Evolutionary conservation across 2,797 vertebrate genomes (phyloP), one percentile per base, ranked within the genome.

Genomic region (Fistularia commersonii): DNA sequence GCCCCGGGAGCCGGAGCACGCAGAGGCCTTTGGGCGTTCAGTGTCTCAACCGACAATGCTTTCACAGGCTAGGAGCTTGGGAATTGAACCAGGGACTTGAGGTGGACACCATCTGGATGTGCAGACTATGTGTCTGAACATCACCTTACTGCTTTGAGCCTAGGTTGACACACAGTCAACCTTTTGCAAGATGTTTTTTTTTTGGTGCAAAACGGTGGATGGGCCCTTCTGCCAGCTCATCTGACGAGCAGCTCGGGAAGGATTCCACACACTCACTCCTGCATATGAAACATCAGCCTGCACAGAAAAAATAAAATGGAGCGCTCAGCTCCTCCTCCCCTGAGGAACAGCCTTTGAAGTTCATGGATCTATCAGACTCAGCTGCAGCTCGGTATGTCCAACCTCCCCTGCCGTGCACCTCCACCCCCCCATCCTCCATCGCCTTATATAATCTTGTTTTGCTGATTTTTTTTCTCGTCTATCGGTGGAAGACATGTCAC

Each of bases 271-370:
- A 41, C 45, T 32, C 36, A 7, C 78, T 72, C 41, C 37, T 34
- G 55, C 66, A 74, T 52, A 41, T n/a, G n/a, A n/a, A n/a, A n/a
- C n/a, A n/a, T n/a, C n/a, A 75, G 74, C 51, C 61, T 37, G n/a
- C 63, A n/a, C n/a, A n/a, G n/a, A n/a, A 61, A 73, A 73, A 56
- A 56, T 56, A 42, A 63, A 69, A 65, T 7, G 54, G 41, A 36
- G 33, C 49, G 48, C 61, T 46, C 13, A 8, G 37, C 58, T 66
- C 61, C 45, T 7, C 45, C 33, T 9, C 39, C 64, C 63, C 66
- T 43, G 47, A 56, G 66, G 65, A 74, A 41, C 64, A 61, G 8
- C 14, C 82, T 87, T 89, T 89, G 83, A 87, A 82, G 81, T 83
- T 71, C 51, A 51, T 50, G 65, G 64, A 79, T 72, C 60, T 71